These are phyloP conservation scores for Dipodomys merriami DNA, from an alignment of 2,113 vertebrate species.

Conservation along the genomic window DNA sequence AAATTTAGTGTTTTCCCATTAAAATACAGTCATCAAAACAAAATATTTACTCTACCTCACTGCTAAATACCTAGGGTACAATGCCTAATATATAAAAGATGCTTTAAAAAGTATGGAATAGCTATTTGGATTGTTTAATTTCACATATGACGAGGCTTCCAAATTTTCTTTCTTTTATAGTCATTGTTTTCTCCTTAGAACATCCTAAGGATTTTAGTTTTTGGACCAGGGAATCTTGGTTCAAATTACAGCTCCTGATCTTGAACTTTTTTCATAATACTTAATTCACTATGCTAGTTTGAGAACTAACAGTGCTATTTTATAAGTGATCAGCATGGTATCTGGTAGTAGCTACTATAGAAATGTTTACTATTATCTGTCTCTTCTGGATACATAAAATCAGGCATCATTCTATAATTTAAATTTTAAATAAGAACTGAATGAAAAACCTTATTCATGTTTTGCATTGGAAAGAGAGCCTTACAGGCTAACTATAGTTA, in stretches of 20 bases:
- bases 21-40: neutral
- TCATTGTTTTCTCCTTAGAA: neutral
- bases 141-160: neutral
- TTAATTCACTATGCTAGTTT: neutral
- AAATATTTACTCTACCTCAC: neutral
- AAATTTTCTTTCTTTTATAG: neutral
- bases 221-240: neutral
- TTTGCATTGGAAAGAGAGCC: neutral
- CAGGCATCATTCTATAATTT: neutral
- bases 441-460: neutral
- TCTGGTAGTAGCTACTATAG: neutral
- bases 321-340: neutral
- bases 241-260: neutral
- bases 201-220: neutral
- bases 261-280: neutral
- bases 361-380: neutral
- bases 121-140: neutral
- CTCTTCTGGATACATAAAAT: neutral
- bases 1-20: neutral
- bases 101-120: neutral
- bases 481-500: neutral
- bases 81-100: neutral
- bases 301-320: neutral
- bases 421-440: neutral
- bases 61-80: neutral